Evolutionary conservation across 1,140 invertebrate genomes (phyloP).

Genomic region (Nebria ingens): DNA sequence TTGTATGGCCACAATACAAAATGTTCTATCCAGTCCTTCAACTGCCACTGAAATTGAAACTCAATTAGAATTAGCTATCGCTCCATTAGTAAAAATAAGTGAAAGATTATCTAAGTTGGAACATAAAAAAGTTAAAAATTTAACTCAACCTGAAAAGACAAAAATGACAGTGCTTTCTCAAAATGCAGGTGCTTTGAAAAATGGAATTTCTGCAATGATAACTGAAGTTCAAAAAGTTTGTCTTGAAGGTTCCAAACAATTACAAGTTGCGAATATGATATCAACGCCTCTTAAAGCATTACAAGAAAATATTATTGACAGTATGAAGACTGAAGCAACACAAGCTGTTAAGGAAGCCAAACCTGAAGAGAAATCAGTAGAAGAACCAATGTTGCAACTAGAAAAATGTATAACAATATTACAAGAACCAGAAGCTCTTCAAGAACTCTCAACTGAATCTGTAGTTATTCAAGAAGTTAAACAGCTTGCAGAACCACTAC

Average conservation of each 20-base stretch:
- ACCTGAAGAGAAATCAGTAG: conserved; percentile 6
- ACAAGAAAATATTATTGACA: background rate
- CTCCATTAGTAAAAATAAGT: background rate
- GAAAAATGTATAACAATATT: background rate
- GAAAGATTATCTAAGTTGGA: background rate
- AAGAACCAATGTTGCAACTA: background rate
- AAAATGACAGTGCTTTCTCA: background rate
- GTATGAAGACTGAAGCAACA: conserved; percentile 3
- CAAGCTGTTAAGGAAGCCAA: conserved; percentile 13
- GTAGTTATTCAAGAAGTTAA: background rate
- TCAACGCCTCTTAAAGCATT: conserved; percentile 4
- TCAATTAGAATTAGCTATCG: background rate
- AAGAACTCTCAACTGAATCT: background rate
- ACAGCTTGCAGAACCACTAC: background rate
- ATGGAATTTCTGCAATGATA: background rate
- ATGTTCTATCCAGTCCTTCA: background rate
- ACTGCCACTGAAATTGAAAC: background rate
- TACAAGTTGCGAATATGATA: background rate
- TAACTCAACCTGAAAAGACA: background rate
- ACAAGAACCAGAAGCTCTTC: conserved; percentile 3
- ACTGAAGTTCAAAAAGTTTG: background rate
- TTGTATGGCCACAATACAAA: background rate
- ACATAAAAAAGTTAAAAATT: background rate
- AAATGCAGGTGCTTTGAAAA: background rate
- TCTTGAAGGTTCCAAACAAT: background rate